Base-by-base conservation (phyloP, 1,140 invertebrate species). In the Antheraea mylitta region DNA sequence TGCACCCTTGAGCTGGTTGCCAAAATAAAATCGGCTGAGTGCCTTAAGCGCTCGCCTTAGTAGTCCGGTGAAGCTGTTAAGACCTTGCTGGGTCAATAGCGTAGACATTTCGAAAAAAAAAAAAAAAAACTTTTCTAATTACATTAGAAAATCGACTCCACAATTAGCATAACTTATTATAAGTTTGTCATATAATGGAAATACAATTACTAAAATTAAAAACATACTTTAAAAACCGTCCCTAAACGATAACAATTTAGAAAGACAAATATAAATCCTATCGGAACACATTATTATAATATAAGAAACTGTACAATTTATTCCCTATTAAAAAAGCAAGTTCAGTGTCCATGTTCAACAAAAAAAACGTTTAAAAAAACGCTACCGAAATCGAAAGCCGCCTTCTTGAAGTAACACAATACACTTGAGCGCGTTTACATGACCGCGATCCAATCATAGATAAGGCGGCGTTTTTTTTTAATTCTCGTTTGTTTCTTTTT, bases 361-460 rank as follows among this genome's bases (percentile, higher is more conserved):
- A 53, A 53, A 53, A 53, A 53, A 53, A 53, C 45, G 13, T 53
- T 53, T 53, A 58, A 58, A 78, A 86, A 83, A 81, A 84, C 48
- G 87, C 89, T 89, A 86, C 87, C 85, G 89, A 89, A 89, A 85
- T 76, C 71, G 78, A 84, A 86, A 83, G 79, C 78, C 85, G 83
- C 73, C 71, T 78, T 81, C n/a, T 53, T 53, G 45, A 48, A 72
- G 76, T 77, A 87, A 87, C 82, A 83, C 73, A 85, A 85, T 86
- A 85, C 86, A 86, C 85, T 83, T 82, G 82, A 86, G 77, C 81
- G 83, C 81, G 78, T 86, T 89, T 89, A 91, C 86, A 90, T 78
- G 80, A 88, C 89, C 87, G 83, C 86, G 89, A 91, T 91, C 81
- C 86, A 87, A 91, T 91, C 89, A 90, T 91, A 91, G 89, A 91